Base-by-base conservation (phyloP, 1,140 invertebrate species). In the Zaprionus africanus region DNA sequence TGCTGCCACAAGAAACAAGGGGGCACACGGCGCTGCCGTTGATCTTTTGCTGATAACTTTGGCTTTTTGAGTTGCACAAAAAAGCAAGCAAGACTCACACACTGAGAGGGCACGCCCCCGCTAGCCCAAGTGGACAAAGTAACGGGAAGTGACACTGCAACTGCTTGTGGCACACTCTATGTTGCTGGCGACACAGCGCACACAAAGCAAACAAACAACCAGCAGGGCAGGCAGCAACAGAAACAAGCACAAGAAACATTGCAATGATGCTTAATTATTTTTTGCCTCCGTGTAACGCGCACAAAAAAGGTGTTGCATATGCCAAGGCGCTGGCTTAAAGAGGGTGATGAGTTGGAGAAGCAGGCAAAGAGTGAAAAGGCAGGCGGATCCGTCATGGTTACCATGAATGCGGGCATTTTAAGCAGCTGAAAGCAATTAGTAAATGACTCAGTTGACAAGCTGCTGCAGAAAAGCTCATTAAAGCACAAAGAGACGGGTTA, bases 21-120 rank as follows among this genome's bases (percentile, higher is more conserved):
- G 38, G 46, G 56, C 57, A 28, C 22, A 76, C 46, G 74, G 62
- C 81, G 63, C 81, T 82, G 82, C 64, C 76, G 86, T 90, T 90
- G 85, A 90, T 90, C 85, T 90, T 90, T 90, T 90, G 70, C 85
- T 90, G 85, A 90, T 90, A 90, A 75, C 72, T 88, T 88, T 90
- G 72, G 82, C 84, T 88, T 90, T 81, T 81, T 81, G 63, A 81
- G 74, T 67, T 79, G 43, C 22, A 65, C 64, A 24, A 56, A 41
- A 46, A 41, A 41, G 22, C 38, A 31, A n/a, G 19, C 22, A 43
- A 57, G 13, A 12, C 36, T 13, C 36, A 15, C 58, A 28, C 7
- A 15, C 19, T 22, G 17, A 38, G 54, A n/a, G 24, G 28, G 9
- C 28, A n/a, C 13, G 54, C n/a, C 28, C 74, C 64, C 60, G 69